phyloP scores from a whole-genome alignment of 2,113 vertebrate genomes.

The Sebastes fasciatus region DNA sequence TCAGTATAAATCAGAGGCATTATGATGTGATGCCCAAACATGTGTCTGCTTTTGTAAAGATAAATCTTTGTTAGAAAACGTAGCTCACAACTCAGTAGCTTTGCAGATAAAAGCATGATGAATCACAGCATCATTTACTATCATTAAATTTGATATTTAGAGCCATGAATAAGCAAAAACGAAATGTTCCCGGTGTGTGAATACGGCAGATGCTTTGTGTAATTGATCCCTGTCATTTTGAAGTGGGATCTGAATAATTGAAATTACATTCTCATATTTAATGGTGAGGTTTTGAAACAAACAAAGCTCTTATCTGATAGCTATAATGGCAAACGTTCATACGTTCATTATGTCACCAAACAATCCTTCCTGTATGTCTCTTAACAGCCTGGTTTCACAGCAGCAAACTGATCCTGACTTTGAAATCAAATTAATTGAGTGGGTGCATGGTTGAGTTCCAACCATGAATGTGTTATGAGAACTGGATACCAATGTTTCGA shows the following conservation, averaged over 20 bases:
- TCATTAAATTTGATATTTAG: conserved; percentile 3
- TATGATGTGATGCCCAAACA: neutral
- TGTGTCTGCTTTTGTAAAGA: neutral
- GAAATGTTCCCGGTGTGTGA: neutral
- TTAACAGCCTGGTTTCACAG: neutral
- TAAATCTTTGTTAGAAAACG: neutral
- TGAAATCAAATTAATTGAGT: conserved; percentile 4
- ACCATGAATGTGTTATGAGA: neutral
- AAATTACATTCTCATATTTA: neutral
- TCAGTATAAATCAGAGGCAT: neutral
- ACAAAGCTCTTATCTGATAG: neutral
- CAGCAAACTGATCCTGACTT: neutral
- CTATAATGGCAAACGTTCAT: neutral
- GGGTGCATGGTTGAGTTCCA: neutral
- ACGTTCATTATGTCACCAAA: neutral
- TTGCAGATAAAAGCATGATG: conserved; percentile 5
- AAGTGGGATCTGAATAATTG: neutral
- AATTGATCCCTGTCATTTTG: conserved; percentile 3
- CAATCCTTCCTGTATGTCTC: neutral
- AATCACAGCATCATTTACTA: conserved; percentile 21
- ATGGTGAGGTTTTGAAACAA: neutral
- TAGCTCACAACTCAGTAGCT: neutral
- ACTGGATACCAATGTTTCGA: neutral
- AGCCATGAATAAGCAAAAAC: conserved; percentile 18
- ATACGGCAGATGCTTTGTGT: conserved; percentile 16